These are phyloP conservation scores for Papilio polytes DNA, from an alignment of 1,140 invertebrate species.

Conservation along the genomic window DNA sequence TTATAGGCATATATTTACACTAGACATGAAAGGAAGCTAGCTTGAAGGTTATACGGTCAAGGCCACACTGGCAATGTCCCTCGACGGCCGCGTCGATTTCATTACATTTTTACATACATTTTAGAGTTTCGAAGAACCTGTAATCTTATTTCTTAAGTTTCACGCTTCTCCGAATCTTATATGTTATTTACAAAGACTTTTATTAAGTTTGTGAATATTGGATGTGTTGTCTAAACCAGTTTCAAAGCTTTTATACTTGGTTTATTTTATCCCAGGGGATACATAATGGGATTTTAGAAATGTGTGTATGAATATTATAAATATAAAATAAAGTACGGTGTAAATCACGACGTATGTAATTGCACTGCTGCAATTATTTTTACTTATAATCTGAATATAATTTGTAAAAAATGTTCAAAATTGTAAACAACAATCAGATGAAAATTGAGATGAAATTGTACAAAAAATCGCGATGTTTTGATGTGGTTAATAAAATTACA, in stretches of 20 bases:
- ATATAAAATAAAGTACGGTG: too few relatives aligned
- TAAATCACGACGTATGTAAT: too few relatives aligned
- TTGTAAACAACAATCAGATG: neutral
- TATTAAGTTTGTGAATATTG: conserved; percentile 11
- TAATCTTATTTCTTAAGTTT: neutral
- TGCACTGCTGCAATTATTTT: neutral
- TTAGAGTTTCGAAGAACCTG: neutral
- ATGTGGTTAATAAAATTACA: conserved; percentile 35
- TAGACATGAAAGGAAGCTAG: neutral
- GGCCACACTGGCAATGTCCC: conserved; percentile 1
- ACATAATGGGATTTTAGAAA: too few relatives aligned
- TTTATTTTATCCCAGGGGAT: neutral
- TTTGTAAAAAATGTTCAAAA: too few relatives aligned
- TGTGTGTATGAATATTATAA: too few relatives aligned
- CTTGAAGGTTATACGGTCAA: conserved; percentile 10
- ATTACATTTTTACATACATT: conserved; percentile 2
- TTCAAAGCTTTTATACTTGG: neutral
- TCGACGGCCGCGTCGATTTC: neutral
- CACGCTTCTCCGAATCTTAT: neutral
- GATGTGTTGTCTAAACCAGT: neutral
- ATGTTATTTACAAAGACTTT: conserved; percentile 16
- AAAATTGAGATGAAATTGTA: neutral
- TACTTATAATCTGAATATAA: neutral
- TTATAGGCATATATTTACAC: neutral
- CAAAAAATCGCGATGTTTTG: conserved; percentile 16